Conservation (phyloP, 1,140 invertebrate species). For the Formica selysi region DNA sequence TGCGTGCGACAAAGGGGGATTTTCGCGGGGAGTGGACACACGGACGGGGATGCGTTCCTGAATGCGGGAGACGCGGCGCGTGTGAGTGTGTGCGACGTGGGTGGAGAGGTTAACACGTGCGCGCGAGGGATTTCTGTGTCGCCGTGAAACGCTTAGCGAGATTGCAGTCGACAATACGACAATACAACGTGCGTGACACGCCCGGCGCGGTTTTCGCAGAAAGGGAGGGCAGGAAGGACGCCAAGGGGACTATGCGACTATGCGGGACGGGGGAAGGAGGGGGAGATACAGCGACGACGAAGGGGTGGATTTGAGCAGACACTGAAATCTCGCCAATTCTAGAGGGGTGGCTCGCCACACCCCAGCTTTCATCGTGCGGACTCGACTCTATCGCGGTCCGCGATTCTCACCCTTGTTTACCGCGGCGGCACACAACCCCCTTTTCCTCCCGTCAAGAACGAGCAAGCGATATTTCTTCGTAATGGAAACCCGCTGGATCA, state of each 20-base stretch:
- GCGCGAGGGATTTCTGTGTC: constrained; percentile 76
- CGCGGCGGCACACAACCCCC: background rate
- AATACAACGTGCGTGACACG: constrained; percentile 86
- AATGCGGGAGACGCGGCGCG: constrained; percentile 60
- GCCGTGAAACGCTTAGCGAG: constrained; percentile 86
- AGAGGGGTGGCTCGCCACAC: constrained; percentile 77
- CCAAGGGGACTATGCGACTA: constrained; percentile 58
- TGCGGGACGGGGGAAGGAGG: constrained; percentile 44
- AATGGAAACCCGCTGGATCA: background rate
- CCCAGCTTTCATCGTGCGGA: constrained; percentile 60
- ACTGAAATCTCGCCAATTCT: constrained; percentile 86
- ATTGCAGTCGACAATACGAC: constrained; percentile 86
- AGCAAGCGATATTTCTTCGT: constrained; percentile 8
- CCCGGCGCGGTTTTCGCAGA: constrained; percentile 81
- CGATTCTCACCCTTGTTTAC: constrained; percentile 55
- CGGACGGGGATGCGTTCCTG: constrained; percentile 60
- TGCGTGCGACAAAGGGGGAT: constrained; percentile 66
- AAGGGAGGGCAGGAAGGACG: constrained; percentile 55
- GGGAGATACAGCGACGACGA: constrained; percentile 40
- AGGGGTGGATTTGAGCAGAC: constrained; percentile 79
- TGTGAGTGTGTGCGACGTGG: constrained; percentile 78
- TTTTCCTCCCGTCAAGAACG: background rate
- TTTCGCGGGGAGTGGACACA: constrained; percentile 63
- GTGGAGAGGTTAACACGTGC: constrained; percentile 84
- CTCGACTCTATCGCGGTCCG: constrained; percentile 17